Conservation (phyloP, 2,797 vertebrate genomes). For the Aplochiton taeniatus region DNA sequence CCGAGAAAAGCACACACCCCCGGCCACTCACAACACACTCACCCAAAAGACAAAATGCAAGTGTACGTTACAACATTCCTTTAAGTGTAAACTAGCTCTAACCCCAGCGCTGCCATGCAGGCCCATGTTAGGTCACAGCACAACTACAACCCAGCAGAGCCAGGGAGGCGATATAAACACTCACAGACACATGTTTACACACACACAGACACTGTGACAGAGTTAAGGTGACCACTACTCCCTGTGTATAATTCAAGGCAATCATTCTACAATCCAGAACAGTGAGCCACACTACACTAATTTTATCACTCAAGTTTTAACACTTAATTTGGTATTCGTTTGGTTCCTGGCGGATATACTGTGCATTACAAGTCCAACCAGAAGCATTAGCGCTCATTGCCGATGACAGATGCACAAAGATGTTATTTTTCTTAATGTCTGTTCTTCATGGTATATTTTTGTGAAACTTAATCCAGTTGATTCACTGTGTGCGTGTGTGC, state of each 20-base stretch:
- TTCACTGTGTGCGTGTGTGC: not conserved
- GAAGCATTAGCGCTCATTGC: no score
- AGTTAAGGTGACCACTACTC: not conserved
- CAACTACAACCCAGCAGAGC: constrained; percentile 43
- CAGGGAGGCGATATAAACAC: constrained; percentile 49
- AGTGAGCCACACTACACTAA: no score
- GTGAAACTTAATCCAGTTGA: no score
- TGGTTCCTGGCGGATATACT: no score
- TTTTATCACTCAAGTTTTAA: no score
- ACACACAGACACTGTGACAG: not conserved
- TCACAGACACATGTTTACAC: not conserved
- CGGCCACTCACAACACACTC: constrained; percentile 24
- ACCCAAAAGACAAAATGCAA: constrained; percentile 29
- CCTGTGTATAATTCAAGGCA: no score
- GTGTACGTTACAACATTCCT: constrained; percentile 75
- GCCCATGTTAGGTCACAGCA: constrained; percentile 87
- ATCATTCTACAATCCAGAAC: no score
- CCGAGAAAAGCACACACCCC: not conserved
- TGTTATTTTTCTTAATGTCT: no score
- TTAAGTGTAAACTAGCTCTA: constrained; percentile 63
- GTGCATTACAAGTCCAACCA: no score
- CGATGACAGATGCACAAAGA: no score
- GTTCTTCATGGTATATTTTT: no score
- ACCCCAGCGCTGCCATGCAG: constrained; percentile 58
- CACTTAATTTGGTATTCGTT: no score